Evolutionary conservation across 2,113 vertebrate species (phyloP), one percentile per base, ranked within the genome.

Genomic region (Rhinolophus sinicus): DNA sequence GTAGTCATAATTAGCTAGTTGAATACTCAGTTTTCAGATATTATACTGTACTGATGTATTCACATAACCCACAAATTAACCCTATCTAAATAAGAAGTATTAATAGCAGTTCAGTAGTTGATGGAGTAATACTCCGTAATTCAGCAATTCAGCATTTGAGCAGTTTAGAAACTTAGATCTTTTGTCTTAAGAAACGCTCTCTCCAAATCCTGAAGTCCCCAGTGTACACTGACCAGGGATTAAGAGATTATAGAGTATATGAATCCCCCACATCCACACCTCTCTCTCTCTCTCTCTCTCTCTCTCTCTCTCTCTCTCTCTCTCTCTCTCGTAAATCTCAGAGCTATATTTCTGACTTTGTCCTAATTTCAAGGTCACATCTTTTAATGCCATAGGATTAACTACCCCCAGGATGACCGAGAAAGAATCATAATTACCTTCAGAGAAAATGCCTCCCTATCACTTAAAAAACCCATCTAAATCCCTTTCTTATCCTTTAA

Each of bases 401-500:
- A 77, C 87, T 19, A 90, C 11, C 84, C 24, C 78, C 52, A 60
- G 24, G n/a, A 65, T 65, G 58, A 69, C 33, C 47, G 28, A 65
- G n/a, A 92, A 35, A 69, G 44, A 94, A 47, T 16, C 40, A 84
- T 50, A 52, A 64, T 50, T 52, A 47, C 26, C 22, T 78, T 88
- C 38, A 64, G 65, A 90, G 70, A n/a, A 92, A 85, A 93, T 33
- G 33, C 18, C 70, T 83, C 26, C 35, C 7, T 8, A 54, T n/a
- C 38, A 28, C 28, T 65, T 93, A 47, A 93, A 88, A 60, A 60
- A 30, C 47, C 47, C 22, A 89, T 64, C 30, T 47, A 80, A 88
- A 84, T 77, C 54, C 40, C 40, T 88, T 92, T 69, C 84, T 54
- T 76, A 21, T 93, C 69, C 8, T 84, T 95, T 69, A 93, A 60